Evolutionary conservation across 2,888 invertebrate genomes (phyloP), one percentile per base, ranked within the genome.

Genomic region (Spodoptera picta): DNA sequence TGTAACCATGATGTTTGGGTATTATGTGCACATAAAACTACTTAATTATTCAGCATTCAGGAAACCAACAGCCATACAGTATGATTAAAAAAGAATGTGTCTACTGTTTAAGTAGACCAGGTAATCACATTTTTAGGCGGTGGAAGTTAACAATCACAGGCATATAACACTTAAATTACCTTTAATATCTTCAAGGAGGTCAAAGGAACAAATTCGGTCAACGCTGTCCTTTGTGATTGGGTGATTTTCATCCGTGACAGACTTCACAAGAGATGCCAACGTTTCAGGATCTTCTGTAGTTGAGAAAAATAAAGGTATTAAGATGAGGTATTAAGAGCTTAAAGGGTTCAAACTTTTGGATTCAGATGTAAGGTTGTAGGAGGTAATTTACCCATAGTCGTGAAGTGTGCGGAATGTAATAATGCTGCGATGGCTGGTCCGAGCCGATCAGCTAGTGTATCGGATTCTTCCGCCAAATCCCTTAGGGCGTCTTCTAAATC

Each of bases 261-360:
- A 88, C 47, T 89, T 90, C 12, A 94, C 87, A 0, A 94, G 80
- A 0, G 92, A 86, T 5, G 93, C 86, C 93, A 94, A 90, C 1
- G 93, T 91, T 63, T 92, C 92, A 46, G 87, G 86, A 47, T 85
- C 86, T 69, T 86, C 94, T 94, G 82, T 6, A 83, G 42, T 43
- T 11, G 46, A n/a, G 27, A 23, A 19, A 0, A 11, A 19, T 19
- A 19, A 43, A 10, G 43, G 27, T 31, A 36, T 36, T 36, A 36
- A 9, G 7, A 6, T 36, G 1, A 36, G 2, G n/a, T n/a, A n/a
- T n/a, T n/a, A n/a, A n/a, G 36, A 1, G 9, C 7, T 6, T 36
- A 36, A 9, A 36, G 1, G 6, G 36, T 36, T 19, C 19, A 19
- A 19, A 36, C 36, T 7, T 6, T 36, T 36, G 6, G 36, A 7